phyloP scores from a whole-genome alignment of 2,797 vertebrate genomes.

The Acanthiza pusilla region DNA sequence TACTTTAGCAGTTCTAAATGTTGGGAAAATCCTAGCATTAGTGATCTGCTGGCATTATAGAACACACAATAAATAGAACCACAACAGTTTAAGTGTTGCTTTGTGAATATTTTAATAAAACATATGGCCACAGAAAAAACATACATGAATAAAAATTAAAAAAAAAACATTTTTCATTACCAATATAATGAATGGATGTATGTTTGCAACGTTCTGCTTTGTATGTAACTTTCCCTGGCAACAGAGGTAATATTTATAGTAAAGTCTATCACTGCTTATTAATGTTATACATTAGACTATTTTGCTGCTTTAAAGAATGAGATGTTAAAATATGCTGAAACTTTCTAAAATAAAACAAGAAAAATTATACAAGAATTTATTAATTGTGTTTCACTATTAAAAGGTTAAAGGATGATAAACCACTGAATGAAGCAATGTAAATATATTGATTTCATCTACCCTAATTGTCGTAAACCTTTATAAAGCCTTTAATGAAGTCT shows the following conservation, averaged over 20 bases:
- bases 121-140: background rate
- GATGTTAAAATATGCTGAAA: conserved; percentile 76
- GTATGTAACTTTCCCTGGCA: conserved; percentile 75
- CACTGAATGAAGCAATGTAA: conserved; percentile 65
- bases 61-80: background rate
- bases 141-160: conserved; percentile 45
- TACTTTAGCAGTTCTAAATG: background rate
- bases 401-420: conserved; percentile 52
- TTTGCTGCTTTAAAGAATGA: conserved; percentile 71
- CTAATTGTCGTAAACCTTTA: conserved; percentile 54
- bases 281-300: conserved; percentile 75
- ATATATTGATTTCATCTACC: conserved; percentile 63
- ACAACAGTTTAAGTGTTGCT: background rate
- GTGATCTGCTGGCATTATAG: conserved; percentile 12
- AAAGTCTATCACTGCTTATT: conserved; percentile 78
- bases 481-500: conserved; percentile 48
- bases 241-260: conserved; percentile 76
- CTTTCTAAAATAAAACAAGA: conserved; percentile 68
- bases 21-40: conserved; percentile 1
- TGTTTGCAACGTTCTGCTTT: conserved; percentile 64
- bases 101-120: conserved; percentile 28
- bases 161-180: conserved; percentile 49
- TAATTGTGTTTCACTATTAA: conserved; percentile 71
- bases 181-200: conserved; percentile 46
- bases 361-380: conserved; percentile 65